These are phyloP conservation scores for Chelonoidis abingdonii DNA, from an alignment of 2,113 vertebrate genomes.

Conservation along the genomic window DNA sequence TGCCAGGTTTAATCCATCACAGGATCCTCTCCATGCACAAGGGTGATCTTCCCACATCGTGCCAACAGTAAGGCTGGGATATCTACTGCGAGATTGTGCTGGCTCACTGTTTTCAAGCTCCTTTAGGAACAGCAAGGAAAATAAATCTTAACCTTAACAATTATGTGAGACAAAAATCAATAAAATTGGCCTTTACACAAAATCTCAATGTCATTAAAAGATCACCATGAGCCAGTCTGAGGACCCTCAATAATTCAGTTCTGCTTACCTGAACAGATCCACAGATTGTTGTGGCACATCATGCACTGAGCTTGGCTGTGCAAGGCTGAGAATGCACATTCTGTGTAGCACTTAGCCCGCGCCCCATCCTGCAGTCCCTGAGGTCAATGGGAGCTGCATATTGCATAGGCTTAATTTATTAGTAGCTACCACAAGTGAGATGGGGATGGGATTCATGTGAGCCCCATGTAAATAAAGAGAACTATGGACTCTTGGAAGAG, in stretches of 20 bases:
- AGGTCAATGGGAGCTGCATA: neutral
- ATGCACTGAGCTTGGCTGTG: too few relatives aligned
- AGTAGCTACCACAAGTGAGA: neutral
- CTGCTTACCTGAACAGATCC: neutral
- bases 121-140: neutral
- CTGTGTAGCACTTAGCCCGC: neutral
- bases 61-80: neutral
- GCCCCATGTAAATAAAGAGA: neutral
- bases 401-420: neutral
- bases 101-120: neutral
- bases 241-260: conserved; percentile 27
- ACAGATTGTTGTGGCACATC: neutral
- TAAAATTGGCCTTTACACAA: conserved; percentile 21
- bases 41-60: fast-evolving
- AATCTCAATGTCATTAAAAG: conserved; percentile 40
- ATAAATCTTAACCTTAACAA: conserved; percentile 55
- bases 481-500: neutral
- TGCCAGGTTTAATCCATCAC: neutral
- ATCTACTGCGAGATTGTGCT: neutral
- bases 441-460: neutral
- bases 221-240: neutral
- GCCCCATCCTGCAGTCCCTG: neutral
- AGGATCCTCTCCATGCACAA: neutral
- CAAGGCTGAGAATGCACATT: too few relatives aligned
- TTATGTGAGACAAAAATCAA: conserved; percentile 54